These are phyloP conservation scores for Pelochelys cantorii DNA, from an alignment of 2,797 vertebrate genomes.

Conservation along the genomic window DNA sequence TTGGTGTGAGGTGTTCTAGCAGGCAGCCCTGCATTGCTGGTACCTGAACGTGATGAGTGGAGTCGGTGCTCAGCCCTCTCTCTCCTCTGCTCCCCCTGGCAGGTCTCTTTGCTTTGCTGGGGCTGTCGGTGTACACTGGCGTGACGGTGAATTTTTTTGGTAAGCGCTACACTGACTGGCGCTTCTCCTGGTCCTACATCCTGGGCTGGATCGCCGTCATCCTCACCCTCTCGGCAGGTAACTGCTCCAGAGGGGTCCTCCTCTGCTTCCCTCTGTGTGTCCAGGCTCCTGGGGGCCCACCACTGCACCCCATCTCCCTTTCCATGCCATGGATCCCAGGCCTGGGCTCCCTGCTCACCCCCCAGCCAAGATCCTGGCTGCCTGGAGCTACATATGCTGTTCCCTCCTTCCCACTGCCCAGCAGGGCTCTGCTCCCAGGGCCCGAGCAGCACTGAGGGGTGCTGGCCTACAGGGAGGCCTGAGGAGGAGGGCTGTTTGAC, in stretches of 20 bases:
- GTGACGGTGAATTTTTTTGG: conserved; percentile 86
- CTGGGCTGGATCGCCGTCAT: conserved; percentile 87
- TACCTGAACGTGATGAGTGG: neutral
- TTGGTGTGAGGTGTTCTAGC: neutral
- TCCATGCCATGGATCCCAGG: too few species aligned
- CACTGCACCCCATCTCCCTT: too few species aligned
- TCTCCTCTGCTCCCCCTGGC: neutral
- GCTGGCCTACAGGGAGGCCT: too few species aligned
- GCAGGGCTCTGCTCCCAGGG: too few species aligned
- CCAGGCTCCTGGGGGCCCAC: too few species aligned
- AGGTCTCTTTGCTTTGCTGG: conserved; percentile 88
- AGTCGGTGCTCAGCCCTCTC: neutral
- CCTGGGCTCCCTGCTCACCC: too few species aligned
- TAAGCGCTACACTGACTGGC: conserved; percentile 86
- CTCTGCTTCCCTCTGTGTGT: neutral
- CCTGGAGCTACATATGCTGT: too few species aligned
- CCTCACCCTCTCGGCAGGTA: conserved; percentile 86
- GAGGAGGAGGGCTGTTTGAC: too few species aligned
- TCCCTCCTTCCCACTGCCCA: too few species aligned
- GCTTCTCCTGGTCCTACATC: conserved; percentile 91
- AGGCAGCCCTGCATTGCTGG: neutral
- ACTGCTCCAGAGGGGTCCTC: neutral
- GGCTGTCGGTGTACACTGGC: conserved; percentile 85
- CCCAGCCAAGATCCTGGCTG: too few species aligned
- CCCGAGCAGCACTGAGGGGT: too few species aligned